Evolutionary conservation across 2,113 vertebrate genomes (phyloP), one percentile per base, ranked within the genome.

Genomic region (Menura novaehollandiae): DNA sequence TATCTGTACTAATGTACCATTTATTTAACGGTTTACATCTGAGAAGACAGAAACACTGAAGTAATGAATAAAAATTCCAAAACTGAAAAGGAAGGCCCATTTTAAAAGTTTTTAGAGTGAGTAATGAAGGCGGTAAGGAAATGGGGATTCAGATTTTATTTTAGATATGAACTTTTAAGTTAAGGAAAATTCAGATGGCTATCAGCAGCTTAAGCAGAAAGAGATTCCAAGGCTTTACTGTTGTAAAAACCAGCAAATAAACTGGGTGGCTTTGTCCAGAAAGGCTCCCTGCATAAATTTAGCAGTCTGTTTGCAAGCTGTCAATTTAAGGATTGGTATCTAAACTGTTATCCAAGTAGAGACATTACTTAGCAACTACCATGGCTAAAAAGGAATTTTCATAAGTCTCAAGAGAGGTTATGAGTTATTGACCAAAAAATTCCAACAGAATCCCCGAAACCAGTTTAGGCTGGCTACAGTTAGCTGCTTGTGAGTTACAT

Each of bases 361-460:
- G 93, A 83, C 92, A 96, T 97, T 90, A 95, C 88, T 93, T 89
- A 96, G 94, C 83, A 95, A 95, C 93, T 92, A 79, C 67, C 78
- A 93, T 0, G 1, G 86, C 93, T 95, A 92, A 95, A 92, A 97
- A 96, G 93, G 92, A 95, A 97, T 93, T 88, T 95, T 96, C 66
- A 28, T 89, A 93, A 88, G 89, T 89, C 94, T 87, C 92, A 92
- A 84, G 96, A 88, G 92, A 97, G 56, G 51, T 85, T 92, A 96
- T 95, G 93, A 94, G 86, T 97, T 95, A 97, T 76, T 77, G 81
- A 95, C 84, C 47, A 91, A 97, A 93, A 94, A 93, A 73, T 81
- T 93, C 75, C 62, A 97, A 72, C 79, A 72, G 92, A 90, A 94
- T 86, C 56, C 56, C n/a, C 6, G 0, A 88, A 86, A 94, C 89